A percentile compares a stretch with the other conserved stretches of the same genome.
Evolutionary conservation across 2,888 invertebrate genomes (phyloP).

Genomic region (Apocheima hispidaria): DNA sequence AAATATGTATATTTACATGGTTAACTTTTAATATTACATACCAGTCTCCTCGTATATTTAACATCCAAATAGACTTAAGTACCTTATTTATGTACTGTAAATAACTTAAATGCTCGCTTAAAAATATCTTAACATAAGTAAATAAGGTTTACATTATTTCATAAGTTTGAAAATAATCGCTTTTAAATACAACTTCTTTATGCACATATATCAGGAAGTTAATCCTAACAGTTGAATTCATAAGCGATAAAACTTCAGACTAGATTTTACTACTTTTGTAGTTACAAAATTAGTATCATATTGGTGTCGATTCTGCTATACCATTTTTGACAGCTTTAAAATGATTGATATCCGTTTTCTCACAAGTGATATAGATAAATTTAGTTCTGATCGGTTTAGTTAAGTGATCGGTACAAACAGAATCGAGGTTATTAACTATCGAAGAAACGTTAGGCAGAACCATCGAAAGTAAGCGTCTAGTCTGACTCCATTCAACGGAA

Average conservation of each 20-base stretch:
- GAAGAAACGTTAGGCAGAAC: constrained; percentile 15
- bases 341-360: too few species aligned
- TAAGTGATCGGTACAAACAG: too few species aligned
- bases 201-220: constrained; percentile 3
- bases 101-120: constrained; percentile 84
- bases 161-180: constrained; percentile 64
- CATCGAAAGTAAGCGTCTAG: constrained; percentile 48
- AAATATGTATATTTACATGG: constrained; percentile 65
- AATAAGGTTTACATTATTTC: constrained; percentile 53
- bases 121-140: constrained; percentile 58
- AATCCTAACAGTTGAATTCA: constrained; percentile 54
- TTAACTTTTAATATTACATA: constrained; percentile 73
- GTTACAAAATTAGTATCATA: constrained; percentile 62
- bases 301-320: constrained; percentile 41
- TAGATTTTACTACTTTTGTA: constrained; percentile 70
- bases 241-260: constrained; percentile 76
- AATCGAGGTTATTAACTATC: too few species aligned
- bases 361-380: too few species aligned
- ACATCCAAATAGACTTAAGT: constrained; percentile 80
- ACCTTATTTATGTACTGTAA: constrained; percentile 68
- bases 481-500: constrained; percentile 34
- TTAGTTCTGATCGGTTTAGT: too few species aligned
- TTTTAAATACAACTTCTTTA: constrained; percentile 59
- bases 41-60: constrained; percentile 82
- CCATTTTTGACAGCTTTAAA: too few species aligned